Conservation (phyloP, 2,888 invertebrate species). For the Diarsia brunnea region DNA sequence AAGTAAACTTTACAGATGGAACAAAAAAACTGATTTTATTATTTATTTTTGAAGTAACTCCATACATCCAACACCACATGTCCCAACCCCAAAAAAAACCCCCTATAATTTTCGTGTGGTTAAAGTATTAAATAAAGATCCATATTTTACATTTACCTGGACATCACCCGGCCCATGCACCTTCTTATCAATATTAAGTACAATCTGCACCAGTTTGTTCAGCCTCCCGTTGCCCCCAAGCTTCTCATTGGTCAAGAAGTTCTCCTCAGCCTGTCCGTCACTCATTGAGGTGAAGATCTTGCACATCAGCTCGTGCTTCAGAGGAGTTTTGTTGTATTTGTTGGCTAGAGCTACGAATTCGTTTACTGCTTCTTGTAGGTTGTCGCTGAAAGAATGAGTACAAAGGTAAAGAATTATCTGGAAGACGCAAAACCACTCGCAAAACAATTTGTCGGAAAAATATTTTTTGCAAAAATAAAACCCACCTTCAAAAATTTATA, state of each 20-base stretch:
- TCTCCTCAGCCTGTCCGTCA: constrained; percentile 81
- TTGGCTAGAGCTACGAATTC: constrained; percentile 88
- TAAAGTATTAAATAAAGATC: background rate
- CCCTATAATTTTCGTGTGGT: background rate
- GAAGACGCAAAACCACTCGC: no score
- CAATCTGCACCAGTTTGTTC: constrained; percentile 78
- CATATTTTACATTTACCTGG: constrained; percentile 72
- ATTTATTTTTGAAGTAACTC: background rate
- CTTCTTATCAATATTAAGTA: constrained; percentile 78
- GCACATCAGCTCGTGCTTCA: constrained; percentile 92
- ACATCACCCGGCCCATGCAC: constrained; percentile 84
- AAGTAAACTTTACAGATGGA: no score
- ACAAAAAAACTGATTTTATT: no score
- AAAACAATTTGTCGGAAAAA: no score
- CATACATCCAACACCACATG: background rate
- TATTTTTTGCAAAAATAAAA: no score
- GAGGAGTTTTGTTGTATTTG: constrained; percentile 91
- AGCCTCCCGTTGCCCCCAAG: constrained; percentile 68
- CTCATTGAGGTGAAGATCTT: constrained; percentile 78
- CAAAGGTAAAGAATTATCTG: background rate
- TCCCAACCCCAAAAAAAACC: background rate
- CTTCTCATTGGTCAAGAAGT: constrained; percentile 78
- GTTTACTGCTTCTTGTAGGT: constrained; percentile 89
- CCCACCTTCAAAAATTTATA: no score
- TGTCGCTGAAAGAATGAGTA: constrained; percentile 74